These are phyloP conservation scores for Mesoligia furuncula DNA, from an alignment of 2,888 invertebrate species.

Conservation along the genomic window DNA sequence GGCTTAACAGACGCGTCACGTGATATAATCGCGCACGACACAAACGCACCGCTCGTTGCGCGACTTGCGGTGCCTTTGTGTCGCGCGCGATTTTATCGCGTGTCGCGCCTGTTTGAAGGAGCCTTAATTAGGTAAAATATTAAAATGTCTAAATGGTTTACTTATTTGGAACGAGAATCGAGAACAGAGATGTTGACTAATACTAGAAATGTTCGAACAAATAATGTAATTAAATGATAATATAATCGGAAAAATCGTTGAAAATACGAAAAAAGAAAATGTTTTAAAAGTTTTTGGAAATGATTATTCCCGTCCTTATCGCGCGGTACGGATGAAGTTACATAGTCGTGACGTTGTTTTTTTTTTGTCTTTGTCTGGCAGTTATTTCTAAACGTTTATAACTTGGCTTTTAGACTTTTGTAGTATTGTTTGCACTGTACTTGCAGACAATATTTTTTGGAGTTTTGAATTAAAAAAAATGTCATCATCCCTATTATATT, in stretches of 20 bases:
- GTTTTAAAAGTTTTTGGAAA: neutral
- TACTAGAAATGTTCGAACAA: neutral
- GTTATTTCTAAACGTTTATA: neutral
- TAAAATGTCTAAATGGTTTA: too few relatives aligned
- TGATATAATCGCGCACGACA: too few relatives aligned
- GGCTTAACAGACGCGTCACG: too few relatives aligned
- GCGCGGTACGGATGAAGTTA: neutral
- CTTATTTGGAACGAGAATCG: neutral
- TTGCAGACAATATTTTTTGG: neutral
- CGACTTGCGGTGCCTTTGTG: too few relatives aligned
- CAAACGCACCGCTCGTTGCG: too few relatives aligned
- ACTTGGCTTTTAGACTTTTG: too few relatives aligned
- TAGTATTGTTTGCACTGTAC: neutral
- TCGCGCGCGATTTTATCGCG: too few relatives aligned
- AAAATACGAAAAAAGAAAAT: neutral
- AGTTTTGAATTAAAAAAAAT: neutral
- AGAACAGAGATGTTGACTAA: neutral
- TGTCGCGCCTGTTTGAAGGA: too few relatives aligned
- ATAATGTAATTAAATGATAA: neutral
- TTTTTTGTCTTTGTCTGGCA: neutral
- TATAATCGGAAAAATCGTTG: neutral
- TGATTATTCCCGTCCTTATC: too few relatives aligned
- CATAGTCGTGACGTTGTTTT: neutral
- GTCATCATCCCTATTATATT: neutral
- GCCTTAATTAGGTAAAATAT: neutral